Percentiles rank a stretch among this genome's conserved stretches.
Evolutionary conservation across 1,140 invertebrate genomes (phyloP).

Genomic region (Spodoptera litura): DNA sequence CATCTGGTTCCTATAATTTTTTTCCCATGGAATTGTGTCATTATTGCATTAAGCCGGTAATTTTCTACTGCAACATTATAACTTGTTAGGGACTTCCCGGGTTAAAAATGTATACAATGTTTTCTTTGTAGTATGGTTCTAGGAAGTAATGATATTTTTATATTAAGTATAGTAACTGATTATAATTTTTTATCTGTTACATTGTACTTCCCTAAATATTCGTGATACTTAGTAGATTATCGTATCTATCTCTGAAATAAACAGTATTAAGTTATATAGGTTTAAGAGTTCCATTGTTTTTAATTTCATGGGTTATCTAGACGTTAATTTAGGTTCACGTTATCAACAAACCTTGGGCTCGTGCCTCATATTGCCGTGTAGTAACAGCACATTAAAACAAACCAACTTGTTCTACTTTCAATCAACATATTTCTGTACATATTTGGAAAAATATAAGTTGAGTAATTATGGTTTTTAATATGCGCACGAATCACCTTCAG

Average conservation of each 20-base stretch:
- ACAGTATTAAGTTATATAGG: too few relatives aligned
- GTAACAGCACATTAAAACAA: constrained; percentile 14
- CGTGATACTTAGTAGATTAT: too few relatives aligned
- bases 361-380: too few relatives aligned
- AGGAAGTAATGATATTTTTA: neutral
- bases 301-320: too few relatives aligned
- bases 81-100: constrained; percentile 6
- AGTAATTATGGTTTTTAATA: constrained; percentile 33
- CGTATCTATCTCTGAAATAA: too few relatives aligned
- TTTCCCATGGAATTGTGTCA: neutral
- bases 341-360: too few relatives aligned
- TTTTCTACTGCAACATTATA: neutral
- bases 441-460: constrained; percentile 11
- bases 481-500: constrained; percentile 19
- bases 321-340: too few relatives aligned
- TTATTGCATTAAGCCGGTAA: neutral
- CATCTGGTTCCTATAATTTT: neutral
- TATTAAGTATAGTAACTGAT: too few relatives aligned
- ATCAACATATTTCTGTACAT: constrained; percentile 17
- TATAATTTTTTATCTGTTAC: too few relatives aligned
- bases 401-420: constrained; percentile 8
- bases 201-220: too few relatives aligned
- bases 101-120: neutral
- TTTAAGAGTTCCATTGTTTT: too few relatives aligned
- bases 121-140: neutral